Conservation (phyloP, 2,113 vertebrate genomes). For the Baryphthengus martii region DNA sequence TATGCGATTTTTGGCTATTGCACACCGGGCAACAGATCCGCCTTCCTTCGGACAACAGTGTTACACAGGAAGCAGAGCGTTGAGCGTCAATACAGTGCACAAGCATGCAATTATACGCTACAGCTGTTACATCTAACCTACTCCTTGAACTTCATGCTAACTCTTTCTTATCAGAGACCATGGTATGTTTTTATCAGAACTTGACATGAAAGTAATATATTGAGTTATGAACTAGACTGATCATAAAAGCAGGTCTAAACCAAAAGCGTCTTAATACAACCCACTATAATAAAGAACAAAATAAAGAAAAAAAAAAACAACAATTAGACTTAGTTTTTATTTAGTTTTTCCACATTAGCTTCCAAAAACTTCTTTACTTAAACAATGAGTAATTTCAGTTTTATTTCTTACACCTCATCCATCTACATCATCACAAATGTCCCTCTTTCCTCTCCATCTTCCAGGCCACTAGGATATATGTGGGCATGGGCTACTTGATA, state of each 20-base stretch:
- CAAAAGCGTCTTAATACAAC: background rate
- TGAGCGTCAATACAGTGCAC: background rate
- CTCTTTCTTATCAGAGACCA: background rate
- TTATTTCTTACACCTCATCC: background rate
- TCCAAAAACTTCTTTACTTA: background rate
- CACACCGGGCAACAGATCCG: no score
- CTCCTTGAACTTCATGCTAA: background rate
- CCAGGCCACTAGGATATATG: background rate
- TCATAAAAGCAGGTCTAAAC: background rate
- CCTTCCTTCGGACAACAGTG: no score
- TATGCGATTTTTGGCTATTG: no score
- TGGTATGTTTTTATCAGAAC: background rate
- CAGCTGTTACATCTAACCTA: background rate
- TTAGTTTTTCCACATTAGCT: background rate
- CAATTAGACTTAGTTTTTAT: background rate
- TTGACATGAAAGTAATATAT: background rate
- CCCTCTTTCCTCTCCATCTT: background rate
- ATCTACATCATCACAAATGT: background rate
- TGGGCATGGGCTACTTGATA: background rate
- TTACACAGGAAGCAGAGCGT: background rate
- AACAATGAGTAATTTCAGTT: background rate
- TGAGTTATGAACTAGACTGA: background rate
- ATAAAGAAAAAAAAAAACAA: no score
- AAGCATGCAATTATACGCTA: background rate
- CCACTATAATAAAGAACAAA: background rate